Base-by-base conservation (phyloP, 37 sponge, comb jelly and placozoan species). In the Crambe crambe region DNA sequence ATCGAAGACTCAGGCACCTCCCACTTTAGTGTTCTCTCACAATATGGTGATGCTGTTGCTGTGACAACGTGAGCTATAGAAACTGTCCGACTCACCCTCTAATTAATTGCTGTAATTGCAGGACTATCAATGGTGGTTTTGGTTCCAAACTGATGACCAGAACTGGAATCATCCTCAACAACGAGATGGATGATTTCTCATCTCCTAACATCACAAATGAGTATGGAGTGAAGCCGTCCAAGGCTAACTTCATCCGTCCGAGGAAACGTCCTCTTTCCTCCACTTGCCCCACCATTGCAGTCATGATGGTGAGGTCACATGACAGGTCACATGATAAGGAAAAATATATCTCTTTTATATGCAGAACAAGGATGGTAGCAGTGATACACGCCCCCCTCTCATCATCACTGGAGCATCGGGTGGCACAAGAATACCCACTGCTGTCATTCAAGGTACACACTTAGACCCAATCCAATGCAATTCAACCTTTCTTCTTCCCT, bases 101-200 rank as follows among this genome's bases (percentile, higher is more conserved):
- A 37, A 35, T 21, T 68, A 37, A 20, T 40, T 2, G 37, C 9
- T 3, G 30, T 70, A 9, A 2, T 17, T 70, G 27, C 68, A 94
- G 94, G 22, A 75, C 96, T 56, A 80, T 96, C 40, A 96, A 96
- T 80, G 72, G 78, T 1, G 87, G 77, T 70, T 96, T 96, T 80
- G 96, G 96, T 23, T 83, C 96, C 27, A 65, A 73, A 21, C 35
- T 96, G 39, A 84, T 96, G 61, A 96, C 96, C 15, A 31, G 42
- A 20, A 71, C 76, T 35, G 96, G 96, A 18, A 83, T 96, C n/a
- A 70, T 96, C n/a, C 80, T 96, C 26, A 96, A 96, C 72, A 93
- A 96, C 80, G 88, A 96, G 68, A 96, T 96, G 96, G 93, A 94
- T 26, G 96, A 96, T 37, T 96, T 96, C 56, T 86, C 94, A n/a